A percentile compares a stretch with the other conserved stretches of the same genome.
These are phyloP conservation scores for Huso huso DNA, from an alignment of 2,797 vertebrate species.

Conservation along the genomic window DNA sequence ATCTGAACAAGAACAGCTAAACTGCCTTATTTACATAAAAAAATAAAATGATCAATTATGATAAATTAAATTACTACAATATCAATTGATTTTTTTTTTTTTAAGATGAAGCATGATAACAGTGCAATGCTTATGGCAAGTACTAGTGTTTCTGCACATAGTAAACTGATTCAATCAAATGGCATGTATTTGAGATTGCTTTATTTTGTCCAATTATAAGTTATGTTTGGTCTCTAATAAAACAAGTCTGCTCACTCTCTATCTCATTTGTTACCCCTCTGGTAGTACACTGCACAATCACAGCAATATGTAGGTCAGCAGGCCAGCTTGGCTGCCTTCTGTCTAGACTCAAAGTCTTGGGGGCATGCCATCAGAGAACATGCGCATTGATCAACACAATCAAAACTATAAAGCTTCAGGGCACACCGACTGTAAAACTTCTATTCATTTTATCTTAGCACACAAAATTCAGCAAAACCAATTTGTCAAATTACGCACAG, in stretches of 20 bases:
- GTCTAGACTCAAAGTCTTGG: conserved; percentile 74
- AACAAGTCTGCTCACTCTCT: conserved; percentile 22
- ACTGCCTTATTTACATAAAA: too few species aligned
- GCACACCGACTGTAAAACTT: conserved; percentile 20
- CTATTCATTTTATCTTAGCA: conserved; percentile 19
- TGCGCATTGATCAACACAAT: conserved; percentile 66
- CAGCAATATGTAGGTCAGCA: conserved; percentile 75
- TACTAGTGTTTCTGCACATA: too few species aligned
- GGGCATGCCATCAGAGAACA: conserved; percentile 63
- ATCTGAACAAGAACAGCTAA: too few species aligned
- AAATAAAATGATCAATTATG: too few species aligned
- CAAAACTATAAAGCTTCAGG: conserved; percentile 16
- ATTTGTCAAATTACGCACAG: too few species aligned
- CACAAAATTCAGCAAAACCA: too few species aligned
- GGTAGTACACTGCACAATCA: conserved; percentile 47
- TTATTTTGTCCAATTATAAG: neutral
- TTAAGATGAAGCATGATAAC: too few species aligned
- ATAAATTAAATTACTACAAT: too few species aligned
- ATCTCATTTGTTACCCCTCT: conserved; percentile 23
- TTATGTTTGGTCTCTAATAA: neutral
- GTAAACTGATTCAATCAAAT: too few species aligned
- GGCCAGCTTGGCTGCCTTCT: conserved; percentile 69
- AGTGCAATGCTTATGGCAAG: too few species aligned
- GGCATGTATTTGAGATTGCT: neutral
- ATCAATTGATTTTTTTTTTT: too few species aligned